These are phyloP conservation scores for Parapsyche elsis DNA, from an alignment of 1,140 invertebrate species.

Conservation along the genomic window DNA sequence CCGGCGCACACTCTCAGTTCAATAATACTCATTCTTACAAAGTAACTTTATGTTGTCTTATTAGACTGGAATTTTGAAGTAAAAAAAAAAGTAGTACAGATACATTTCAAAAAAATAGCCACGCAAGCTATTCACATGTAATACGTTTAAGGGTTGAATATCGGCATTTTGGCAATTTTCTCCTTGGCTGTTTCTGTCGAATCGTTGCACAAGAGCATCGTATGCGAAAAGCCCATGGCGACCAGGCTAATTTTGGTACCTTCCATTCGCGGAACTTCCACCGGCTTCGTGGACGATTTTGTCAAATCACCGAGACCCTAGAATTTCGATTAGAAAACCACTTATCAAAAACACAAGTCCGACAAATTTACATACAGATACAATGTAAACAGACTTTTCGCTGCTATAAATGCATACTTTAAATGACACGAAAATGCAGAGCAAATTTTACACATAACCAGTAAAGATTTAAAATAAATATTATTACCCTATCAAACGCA, in stretches of 20 bases:
- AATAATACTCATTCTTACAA: too few species aligned
- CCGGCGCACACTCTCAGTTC: too few species aligned
- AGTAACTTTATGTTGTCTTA: conserved; percentile 2
- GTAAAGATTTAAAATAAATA: too few species aligned
- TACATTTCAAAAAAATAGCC: not conserved
- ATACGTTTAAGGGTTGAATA: conserved; percentile 60
- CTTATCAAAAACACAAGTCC: not conserved
- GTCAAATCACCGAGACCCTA: conserved; percentile 89
- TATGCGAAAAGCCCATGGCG: conserved; percentile 86
- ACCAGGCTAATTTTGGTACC: conserved; percentile 84
- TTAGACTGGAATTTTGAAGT: conserved; percentile 18
- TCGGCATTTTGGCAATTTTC: conserved; percentile 66
- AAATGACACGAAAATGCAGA: not conserved
- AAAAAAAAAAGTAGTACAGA: conserved; percentile 1
- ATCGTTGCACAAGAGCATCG: conserved; percentile 72
- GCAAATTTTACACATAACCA: not conserved
- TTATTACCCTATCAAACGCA: too few species aligned
- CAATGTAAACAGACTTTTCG: not conserved
- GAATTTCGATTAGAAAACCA: conserved; percentile 47
- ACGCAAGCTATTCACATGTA: not conserved
- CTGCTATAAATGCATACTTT: not conserved
- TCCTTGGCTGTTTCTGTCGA: conserved; percentile 65
- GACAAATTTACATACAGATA: not conserved
- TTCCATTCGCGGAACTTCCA: conserved; percentile 87
- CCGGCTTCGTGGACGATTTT: conserved; percentile 88